These are phyloP conservation scores for Jaculus jaculus DNA, from an alignment of 2,113 vertebrate genomes.

Conservation along the genomic window DNA sequence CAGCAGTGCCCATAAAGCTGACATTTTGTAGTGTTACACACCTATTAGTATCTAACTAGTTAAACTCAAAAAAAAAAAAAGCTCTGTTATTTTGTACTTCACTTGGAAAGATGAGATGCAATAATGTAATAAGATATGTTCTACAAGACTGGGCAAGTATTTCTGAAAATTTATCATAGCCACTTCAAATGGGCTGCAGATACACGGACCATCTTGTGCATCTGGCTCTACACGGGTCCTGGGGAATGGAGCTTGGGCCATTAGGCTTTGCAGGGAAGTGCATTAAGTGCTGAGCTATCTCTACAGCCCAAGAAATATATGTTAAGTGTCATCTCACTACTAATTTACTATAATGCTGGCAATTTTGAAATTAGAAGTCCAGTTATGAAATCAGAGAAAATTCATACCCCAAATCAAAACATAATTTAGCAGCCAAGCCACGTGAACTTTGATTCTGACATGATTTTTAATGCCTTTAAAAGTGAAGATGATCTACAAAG, in stretches of 20 bases:
- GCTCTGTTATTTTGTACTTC: neutral
- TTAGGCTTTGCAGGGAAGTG: too few species aligned
- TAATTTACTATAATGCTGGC: neutral
- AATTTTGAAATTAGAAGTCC: neutral
- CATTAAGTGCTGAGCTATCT: too few species aligned
- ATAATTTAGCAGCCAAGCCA: neutral
- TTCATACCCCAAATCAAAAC: neutral
- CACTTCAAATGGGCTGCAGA: too few species aligned
- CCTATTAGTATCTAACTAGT: neutral
- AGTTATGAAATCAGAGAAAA: constrained; percentile 16
- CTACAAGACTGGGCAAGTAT: neutral
- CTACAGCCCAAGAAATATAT: neutral
- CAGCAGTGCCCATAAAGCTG: neutral
- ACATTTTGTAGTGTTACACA: neutral
- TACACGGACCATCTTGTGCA: too few species aligned
- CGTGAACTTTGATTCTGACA: neutral
- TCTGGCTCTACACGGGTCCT: too few species aligned
- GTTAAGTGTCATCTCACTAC: constrained; percentile 7
- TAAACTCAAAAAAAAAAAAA: neutral
- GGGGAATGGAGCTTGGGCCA: too few species aligned
- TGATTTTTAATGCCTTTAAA: neutral
- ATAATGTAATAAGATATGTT: neutral
- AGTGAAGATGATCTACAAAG: neutral
- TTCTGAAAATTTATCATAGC: neutral
- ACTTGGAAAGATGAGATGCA: neutral